Conservation (phyloP, 35 echinoderm and acorn worm genomes). For the Diadema setosum region DNA sequence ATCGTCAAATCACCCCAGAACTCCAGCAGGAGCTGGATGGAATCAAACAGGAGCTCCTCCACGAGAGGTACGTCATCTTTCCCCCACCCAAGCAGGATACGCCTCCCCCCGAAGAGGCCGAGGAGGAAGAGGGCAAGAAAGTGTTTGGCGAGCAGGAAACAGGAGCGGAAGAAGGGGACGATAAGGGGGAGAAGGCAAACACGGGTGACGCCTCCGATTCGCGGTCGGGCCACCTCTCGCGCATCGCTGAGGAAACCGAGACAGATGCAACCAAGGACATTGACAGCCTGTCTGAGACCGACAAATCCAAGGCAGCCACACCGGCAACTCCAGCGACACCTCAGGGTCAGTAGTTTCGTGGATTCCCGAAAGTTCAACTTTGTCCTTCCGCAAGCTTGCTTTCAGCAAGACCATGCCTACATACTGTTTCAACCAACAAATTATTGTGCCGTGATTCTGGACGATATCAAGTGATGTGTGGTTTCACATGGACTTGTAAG, state of each 20-base stretch:
- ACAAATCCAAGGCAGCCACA: background rate
- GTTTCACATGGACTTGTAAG: no score
- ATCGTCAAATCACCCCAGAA: constrained; percentile 52
- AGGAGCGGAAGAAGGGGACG: background rate
- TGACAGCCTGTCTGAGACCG: background rate
- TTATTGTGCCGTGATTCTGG: no score
- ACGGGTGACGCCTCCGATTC: background rate
- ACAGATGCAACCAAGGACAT: background rate
- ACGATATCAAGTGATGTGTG: no score
- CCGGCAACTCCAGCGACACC: background rate
- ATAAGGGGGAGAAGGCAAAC: background rate
- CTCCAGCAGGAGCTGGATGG: constrained; percentile 13
- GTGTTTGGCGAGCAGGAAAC: constrained; percentile 55
- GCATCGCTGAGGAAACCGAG: background rate
- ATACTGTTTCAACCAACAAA: no score
- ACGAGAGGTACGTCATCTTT: constrained; percentile 77
- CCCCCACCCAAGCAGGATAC: constrained; percentile 48
- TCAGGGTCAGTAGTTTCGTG: no score
- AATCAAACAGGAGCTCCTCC: constrained; percentile 63
- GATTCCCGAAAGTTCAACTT: no score
- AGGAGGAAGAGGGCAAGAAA: constrained; percentile 10
- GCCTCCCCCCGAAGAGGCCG: background rate
- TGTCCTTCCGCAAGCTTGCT: no score
- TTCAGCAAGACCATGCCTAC: no score
- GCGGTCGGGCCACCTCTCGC: background rate